phyloP scores from a whole-genome alignment of 2,888 invertebrate species.

The Acanthosepion esculentum region DNA sequence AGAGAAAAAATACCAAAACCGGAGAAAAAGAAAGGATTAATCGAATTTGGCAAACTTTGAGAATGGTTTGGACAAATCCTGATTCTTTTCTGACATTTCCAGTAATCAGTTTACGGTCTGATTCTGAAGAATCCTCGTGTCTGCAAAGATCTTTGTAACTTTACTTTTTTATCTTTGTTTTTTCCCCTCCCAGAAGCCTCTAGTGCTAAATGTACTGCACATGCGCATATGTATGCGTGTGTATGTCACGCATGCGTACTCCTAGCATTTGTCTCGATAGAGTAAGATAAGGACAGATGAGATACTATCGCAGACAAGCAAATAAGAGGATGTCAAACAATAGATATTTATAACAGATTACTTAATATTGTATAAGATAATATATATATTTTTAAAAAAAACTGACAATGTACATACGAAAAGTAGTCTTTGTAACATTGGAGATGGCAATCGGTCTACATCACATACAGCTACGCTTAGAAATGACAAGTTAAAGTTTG shows the following conservation, averaged over 20 bases:
- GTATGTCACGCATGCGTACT: neutral
- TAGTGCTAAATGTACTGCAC: neutral
- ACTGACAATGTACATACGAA: too few relatives aligned
- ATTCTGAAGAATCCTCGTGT: neutral
- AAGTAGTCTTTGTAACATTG: too few relatives aligned
- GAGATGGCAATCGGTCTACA: too few relatives aligned
- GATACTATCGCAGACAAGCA: neutral
- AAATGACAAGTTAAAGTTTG: too few relatives aligned
- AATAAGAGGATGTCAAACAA: neutral
- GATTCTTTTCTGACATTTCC: slow-evolving; percentile 14
- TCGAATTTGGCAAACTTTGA: neutral
- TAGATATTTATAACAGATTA: neutral
- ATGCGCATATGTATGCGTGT: neutral
- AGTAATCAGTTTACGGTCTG: neutral
- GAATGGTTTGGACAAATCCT: neutral
- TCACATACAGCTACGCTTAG: too few relatives aligned
- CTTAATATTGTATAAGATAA: too few relatives aligned
- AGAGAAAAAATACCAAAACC: neutral
- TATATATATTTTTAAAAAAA: neutral
- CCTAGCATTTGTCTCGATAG: neutral
- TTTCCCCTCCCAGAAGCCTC: neutral
- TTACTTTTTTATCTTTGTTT: neutral
- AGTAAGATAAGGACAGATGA: neutral
- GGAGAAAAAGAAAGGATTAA: neutral
- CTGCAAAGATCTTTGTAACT: neutral